A percentile compares a stretch with the other conserved stretches of the same genome.
Evolutionary conservation across 1,140 invertebrate species (phyloP).

Genomic region (Himalopsyche phryganea): DNA sequence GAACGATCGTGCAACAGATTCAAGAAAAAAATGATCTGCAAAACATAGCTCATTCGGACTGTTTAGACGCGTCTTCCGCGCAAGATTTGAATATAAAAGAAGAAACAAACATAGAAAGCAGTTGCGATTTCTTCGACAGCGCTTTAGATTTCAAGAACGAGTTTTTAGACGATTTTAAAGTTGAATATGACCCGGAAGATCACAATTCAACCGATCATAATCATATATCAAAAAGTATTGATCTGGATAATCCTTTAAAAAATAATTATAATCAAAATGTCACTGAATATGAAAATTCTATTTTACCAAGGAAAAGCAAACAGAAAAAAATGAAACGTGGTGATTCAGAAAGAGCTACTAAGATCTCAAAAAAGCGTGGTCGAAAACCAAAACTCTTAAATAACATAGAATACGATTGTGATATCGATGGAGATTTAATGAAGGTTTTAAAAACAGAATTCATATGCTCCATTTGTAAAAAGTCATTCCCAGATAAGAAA

Average conservation of each 20-base stretch:
- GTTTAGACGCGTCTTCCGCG: background rate
- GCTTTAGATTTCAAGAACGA: conserved; percentile 14
- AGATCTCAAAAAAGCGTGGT: conserved; percentile 12
- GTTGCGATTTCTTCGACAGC: conserved; percentile 15
- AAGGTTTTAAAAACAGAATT: conserved; percentile 12
- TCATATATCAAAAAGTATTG: background rate
- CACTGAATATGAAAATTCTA: conserved; percentile 5
- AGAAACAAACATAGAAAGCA: conserved; percentile 15
- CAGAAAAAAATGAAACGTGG: conserved; percentile 8
- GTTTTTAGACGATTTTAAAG: conserved; percentile 19
- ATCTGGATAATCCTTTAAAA: no score
- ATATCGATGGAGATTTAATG: conserved; percentile 8
- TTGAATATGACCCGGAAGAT: conserved; percentile 15
- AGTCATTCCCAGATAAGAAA: conserved; percentile 14
- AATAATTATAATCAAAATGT: conserved; percentile 11
- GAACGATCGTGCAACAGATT: conserved; percentile 9
- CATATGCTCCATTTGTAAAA: conserved; percentile 18
- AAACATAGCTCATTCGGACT: background rate
- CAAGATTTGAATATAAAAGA: conserved; percentile 20
- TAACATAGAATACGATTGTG: conserved; percentile 1
- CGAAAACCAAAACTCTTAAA: conserved; percentile 11
- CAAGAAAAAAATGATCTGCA: background rate
- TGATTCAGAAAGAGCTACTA: conserved; percentile 2
- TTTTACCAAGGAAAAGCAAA: conserved; percentile 10
- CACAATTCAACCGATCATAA: background rate